Evolutionary conservation across 2,888 invertebrate species (phyloP).

Genomic region (Frankliniella fusca): DNA sequence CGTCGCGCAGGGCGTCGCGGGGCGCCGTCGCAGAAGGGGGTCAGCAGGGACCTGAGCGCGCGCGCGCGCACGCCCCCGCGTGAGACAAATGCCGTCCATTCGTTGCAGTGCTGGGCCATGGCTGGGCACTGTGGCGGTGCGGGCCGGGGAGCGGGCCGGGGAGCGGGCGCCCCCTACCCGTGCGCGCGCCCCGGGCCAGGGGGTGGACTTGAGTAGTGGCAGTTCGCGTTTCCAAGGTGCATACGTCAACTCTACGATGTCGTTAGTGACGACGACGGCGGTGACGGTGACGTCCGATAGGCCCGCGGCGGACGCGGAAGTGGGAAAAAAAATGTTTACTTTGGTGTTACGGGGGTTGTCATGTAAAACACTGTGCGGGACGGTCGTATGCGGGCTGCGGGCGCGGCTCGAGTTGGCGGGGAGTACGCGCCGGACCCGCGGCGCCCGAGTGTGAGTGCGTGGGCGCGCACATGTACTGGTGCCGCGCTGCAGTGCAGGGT

Average conservation of each 20-base stretch:
- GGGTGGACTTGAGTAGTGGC: background rate
- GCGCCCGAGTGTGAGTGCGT: no score
- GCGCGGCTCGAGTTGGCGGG: background rate
- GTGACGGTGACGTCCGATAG: background rate
- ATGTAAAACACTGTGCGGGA: no score
- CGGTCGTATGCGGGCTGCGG: background rate
- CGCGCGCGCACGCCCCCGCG: background rate
- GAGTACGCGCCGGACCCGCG: no score
- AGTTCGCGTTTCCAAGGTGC: background rate
- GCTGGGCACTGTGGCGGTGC: background rate
- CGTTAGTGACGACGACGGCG: background rate
- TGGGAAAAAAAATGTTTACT: no score
- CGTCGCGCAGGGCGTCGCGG: background rate
- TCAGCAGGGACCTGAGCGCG: slow-evolving; percentile 4
- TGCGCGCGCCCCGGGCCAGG: background rate
- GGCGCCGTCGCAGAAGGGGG: slow-evolving; percentile 17
- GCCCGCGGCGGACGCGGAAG: no score
- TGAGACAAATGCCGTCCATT: slow-evolving; percentile 13
- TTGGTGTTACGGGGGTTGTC: background rate
- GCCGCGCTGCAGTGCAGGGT: background rate
- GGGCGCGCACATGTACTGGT: no score
- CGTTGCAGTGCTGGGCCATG: background rate
- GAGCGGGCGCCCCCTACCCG: background rate
- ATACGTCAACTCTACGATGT: background rate
- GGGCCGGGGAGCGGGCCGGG: background rate